Conservation (phyloP, 30 jellyfish, hydroid and myxozoan species). For the Clytia hemisphaerica region DNA sequence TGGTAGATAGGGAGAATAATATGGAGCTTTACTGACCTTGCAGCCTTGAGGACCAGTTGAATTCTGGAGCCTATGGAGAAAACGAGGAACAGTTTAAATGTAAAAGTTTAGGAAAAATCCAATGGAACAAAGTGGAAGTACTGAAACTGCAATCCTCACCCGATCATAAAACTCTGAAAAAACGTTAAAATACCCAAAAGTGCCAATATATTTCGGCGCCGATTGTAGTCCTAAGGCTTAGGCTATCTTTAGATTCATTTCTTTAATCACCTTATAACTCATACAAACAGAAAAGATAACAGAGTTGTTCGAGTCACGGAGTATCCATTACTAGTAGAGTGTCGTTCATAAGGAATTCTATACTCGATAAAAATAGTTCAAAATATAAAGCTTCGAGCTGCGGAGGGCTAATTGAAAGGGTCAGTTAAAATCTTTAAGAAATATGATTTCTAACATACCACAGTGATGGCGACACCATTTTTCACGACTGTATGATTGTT, state of each 20-base stretch:
- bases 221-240: too few species aligned
- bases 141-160: background rate
- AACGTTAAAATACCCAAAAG: too few species aligned
- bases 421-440: background rate
- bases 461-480: constrained; percentile 58
- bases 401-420: too few species aligned
- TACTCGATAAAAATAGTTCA: background rate
- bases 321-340: too few species aligned
- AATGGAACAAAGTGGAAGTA: background rate
- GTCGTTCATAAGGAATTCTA: too few species aligned
- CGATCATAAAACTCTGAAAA: background rate
- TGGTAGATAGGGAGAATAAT: too few species aligned
- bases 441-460: too few species aligned
- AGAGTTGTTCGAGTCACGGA: too few species aligned
- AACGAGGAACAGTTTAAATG: background rate
- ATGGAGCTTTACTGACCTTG: constrained; percentile 74
- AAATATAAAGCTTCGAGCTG: background rate
- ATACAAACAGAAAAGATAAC: too few species aligned
- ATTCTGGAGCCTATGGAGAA: constrained; percentile 70
- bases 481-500: constrained; percentile 74
- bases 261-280: too few species aligned
- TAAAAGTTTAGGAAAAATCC: background rate
- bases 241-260: too few species aligned
- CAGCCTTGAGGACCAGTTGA: constrained; percentile 85
- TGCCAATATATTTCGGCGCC: too few species aligned